A percentile compares a stretch with the other conserved stretches of the same genome.
Evolutionary conservation across 2,888 invertebrate species (phyloP).

Genomic region (Caenorhabditis zanzibari): DNA sequence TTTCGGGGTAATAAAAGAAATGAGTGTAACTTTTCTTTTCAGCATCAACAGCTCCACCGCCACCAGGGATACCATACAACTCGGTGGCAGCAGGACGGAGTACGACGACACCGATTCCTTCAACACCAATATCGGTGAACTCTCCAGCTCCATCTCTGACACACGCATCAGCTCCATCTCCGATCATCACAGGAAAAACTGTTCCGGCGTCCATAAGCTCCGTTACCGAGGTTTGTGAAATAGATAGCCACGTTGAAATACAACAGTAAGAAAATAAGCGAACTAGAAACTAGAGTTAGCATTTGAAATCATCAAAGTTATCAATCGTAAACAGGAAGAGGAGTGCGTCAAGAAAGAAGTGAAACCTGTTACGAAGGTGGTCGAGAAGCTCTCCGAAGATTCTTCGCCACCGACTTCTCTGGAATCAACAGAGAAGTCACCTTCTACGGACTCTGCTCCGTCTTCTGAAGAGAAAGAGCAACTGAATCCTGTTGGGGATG

Average conservation of each 20-base stretch:
- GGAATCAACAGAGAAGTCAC: slow-evolving; percentile 21
- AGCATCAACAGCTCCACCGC: slow-evolving; percentile 84
- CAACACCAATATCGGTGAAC: slow-evolving; percentile 38
- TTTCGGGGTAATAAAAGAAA: too few species aligned
- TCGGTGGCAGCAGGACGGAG: slow-evolving; percentile 79
- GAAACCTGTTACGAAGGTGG: neutral
- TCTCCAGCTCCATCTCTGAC: slow-evolving; percentile 27
- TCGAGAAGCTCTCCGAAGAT: slow-evolving; percentile 31
- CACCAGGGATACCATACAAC: slow-evolving; percentile 82
- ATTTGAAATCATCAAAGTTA: neutral
- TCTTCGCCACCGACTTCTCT: slow-evolving; percentile 31
- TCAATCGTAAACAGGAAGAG: slow-evolving; percentile 30
- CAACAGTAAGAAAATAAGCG: too few species aligned
- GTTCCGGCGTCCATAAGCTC: slow-evolving; percentile 20
- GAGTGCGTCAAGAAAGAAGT: slow-evolving; percentile 21
- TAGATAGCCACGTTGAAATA: neutral
- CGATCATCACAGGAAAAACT: slow-evolving; percentile 14
- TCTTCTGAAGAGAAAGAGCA: slow-evolving; percentile 34
- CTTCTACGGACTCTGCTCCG: slow-evolving; percentile 31
- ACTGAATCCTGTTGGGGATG: slow-evolving; percentile 1
- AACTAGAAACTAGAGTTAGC: too few species aligned
- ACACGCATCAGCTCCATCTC: slow-evolving; percentile 12
- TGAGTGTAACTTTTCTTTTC: too few species aligned
- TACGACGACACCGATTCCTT: slow-evolving; percentile 58
- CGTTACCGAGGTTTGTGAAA: slow-evolving; percentile 14